Evolutionary conservation across 2,888 invertebrate species (phyloP), one percentile per base, ranked within the genome.

Genomic region (Epinotia brunnichana): DNA sequence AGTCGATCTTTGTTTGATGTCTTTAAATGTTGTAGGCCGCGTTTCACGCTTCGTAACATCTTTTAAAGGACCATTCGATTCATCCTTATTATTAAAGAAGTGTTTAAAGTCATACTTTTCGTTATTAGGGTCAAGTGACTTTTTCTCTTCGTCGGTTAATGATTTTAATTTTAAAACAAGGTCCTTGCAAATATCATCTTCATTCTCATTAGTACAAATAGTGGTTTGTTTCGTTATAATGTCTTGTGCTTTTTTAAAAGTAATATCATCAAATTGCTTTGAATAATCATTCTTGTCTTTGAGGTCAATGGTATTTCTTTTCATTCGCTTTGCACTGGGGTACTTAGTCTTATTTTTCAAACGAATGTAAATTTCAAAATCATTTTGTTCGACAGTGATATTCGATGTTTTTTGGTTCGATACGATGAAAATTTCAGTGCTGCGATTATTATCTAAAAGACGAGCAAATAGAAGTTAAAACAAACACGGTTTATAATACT

Each of bases 161-260:
- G 77, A 62, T 77, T 86, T 84, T 5, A 93, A 75, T 77, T 89
- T 86, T 19, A 70, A 78, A 5, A 92, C 83, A 21, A 91, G 82
- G 61, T 88, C 82, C 79, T 85, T 87, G 67, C 93, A 93, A 44
- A 86, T 78, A 70, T 86, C 80, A 76, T 85, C 82, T 74, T 85
- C 80, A 57, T 82, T 82, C 56, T 85, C 81, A 48, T 85, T 77
- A 24, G 84, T 86, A 67, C 93, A 93, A 48, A 84, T 53, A 69
- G 83, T 75, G n/a, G 89, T 80, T 72, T 91, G 86, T 44, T 88
- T 85, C 29, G 83, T 75, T 70, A 93, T 85, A 1, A 90, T 81
- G 74, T 89, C 86, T 80, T 85, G 87, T 0, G 85, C 88, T 78
- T 82, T 85, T 76, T 81, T 78, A 29, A 85, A 76, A 61, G 87